These are phyloP conservation scores for Athalia rosae DNA, from an alignment of 2,888 invertebrate species.

Conservation along the genomic window DNA sequence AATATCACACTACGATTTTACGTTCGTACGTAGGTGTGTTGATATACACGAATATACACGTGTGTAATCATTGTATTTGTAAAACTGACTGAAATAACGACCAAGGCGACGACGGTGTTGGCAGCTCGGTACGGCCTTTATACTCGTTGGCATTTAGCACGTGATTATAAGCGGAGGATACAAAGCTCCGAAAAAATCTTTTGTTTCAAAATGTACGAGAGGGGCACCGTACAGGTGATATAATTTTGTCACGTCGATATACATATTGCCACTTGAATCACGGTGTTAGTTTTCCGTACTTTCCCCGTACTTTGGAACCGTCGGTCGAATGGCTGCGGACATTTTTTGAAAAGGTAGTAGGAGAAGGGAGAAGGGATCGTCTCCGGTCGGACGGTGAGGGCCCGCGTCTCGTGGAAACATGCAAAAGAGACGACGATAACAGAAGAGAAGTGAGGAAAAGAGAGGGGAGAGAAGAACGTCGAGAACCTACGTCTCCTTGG, in stretches of 20 bases:
- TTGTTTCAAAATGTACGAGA: too few relatives aligned
- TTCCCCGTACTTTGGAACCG: too few relatives aligned
- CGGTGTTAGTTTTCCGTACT: background rate
- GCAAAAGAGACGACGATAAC: conserved; percentile 1
- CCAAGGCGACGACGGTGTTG: too few relatives aligned
- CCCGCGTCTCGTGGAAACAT: background rate
- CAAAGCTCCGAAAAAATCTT: too few relatives aligned
- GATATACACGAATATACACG: background rate
- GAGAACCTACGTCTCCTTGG: conserved; percentile 60
- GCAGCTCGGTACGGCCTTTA: too few relatives aligned
- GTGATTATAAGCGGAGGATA: too few relatives aligned
- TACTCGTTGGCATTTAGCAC: too few relatives aligned
- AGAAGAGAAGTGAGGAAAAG: conserved; percentile 41
- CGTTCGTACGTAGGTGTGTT: background rate
- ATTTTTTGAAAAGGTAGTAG: conserved; percentile 25
- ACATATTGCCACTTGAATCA: too few relatives aligned
- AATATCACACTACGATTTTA: background rate
- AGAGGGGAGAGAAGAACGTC: conserved; percentile 45
- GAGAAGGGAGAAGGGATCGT: background rate
- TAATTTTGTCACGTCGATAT: too few relatives aligned
- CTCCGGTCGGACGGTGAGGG: background rate
- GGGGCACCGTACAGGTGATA: too few relatives aligned
- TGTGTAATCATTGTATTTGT: background rate
- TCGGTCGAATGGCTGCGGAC: background rate
- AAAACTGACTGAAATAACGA: too few relatives aligned